These are phyloP conservation scores for Zaprionus ornatus DNA, from an alignment of 1,140 invertebrate species.

Conservation along the genomic window DNA sequence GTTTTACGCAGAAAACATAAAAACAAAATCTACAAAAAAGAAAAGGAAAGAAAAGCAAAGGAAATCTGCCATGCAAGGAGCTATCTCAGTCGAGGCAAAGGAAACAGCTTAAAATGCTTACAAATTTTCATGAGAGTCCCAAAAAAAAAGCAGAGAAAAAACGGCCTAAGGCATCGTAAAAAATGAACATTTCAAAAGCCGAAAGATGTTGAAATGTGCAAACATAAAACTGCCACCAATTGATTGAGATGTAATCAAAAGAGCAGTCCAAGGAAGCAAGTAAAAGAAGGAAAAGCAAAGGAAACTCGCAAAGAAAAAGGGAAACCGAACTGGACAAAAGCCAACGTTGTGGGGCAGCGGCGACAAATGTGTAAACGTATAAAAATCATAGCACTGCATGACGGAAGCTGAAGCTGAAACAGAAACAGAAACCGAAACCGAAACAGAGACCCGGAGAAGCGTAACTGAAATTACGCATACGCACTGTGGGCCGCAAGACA, in stretches of 20 bases:
- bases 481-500: slow-evolving; percentile 41
- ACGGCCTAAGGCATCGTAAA: slow-evolving; percentile 74
- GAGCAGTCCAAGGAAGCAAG: slow-evolving; percentile 16
- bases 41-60: slow-evolving; percentile 7
- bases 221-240: slow-evolving; percentile 80
- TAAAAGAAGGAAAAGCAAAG: slow-evolving; percentile 43
- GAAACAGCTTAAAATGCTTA: slow-evolving; percentile 62
- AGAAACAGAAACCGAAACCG: not conserved
- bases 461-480: slow-evolving; percentile 73
- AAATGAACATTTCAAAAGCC: slow-evolving; percentile 70
- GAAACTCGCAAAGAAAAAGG: slow-evolving; percentile 3
- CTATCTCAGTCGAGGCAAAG: slow-evolving; percentile 9
- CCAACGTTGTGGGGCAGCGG: not conserved
- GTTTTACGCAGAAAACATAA: slow-evolving; percentile 49
- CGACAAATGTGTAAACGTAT: slow-evolving; percentile 62
- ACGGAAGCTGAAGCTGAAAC: slow-evolving; percentile 28
- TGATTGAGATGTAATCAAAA: slow-evolving; percentile 82
- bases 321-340: slow-evolving; percentile 19
- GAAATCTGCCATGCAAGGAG: slow-evolving; percentile 6
- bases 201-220: slow-evolving; percentile 77
- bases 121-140: slow-evolving; percentile 60
- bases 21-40: slow-evolving; percentile 1
- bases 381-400: slow-evolving; percentile 64
- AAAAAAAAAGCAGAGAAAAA: slow-evolving; percentile 20
- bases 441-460: slow-evolving; percentile 25